Evolutionary conservation across 2,888 invertebrate species (phyloP), one percentile per base, ranked within the genome.

Genomic region (Yponomeuta evonymella): DNA sequence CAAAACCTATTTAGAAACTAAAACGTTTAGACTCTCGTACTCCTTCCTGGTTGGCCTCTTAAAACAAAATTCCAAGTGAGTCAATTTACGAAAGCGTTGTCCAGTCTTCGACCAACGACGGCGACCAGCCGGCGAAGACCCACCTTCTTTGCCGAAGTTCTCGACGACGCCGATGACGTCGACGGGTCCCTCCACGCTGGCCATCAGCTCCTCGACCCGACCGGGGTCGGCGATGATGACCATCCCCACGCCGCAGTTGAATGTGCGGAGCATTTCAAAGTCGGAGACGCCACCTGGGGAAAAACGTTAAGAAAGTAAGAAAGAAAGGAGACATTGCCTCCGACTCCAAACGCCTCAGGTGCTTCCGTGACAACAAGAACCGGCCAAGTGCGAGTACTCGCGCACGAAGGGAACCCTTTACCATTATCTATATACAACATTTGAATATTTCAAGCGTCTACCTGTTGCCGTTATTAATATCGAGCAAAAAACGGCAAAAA

Each of bases 221-320:
- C 90, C 83, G 4, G 94, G 90, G 15, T 94, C 94, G 10, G 96
- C 95, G 63, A 99, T 93, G 68, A 98, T 85, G 33, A 97, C 93
- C 87, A 96, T 96, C 0, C 99, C 99, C 65, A 99, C 93, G 0
- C 99, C 99, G 87, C 98, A 99, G 90, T 99, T 99, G 86, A 99
- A 98, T 0, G 98, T 98, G 69, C 96, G 93, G 15, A 97, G 91
- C 95, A 99, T 95, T 83, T 98, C 97, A 72, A 92, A 86, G 79
- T 96, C 94, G 2, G 94, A 94, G 0, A 99, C 94, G 69, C 94
- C 93, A 23, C 97, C 96, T 95, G 76, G 1, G 72, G 73, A 5
- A 5, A 36, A 36, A 36, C 2, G 0, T 5, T 36, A 23, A 23
- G 23, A 23, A 23, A 23, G 23, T 23, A 23, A 23, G 23, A 23